Evolutionary conservation across 2,888 invertebrate species (phyloP).

Genomic region (Chaetogeoica ovagalla): DNA sequence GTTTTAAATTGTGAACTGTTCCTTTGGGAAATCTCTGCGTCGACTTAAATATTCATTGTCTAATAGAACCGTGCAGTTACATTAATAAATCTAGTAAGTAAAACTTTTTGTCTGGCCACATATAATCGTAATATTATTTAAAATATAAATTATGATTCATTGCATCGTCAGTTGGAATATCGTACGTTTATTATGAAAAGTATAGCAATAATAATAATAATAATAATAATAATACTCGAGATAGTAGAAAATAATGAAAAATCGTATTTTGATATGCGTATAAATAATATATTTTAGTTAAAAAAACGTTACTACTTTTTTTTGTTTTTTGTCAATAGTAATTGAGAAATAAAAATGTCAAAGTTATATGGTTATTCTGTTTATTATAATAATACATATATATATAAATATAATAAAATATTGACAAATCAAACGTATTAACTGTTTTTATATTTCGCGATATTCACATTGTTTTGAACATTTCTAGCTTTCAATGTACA

Average conservation of each 20-base stretch:
- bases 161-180: not conserved
- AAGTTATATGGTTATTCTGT: no score
- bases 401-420: no score
- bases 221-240: not conserved
- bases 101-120: not conserved
- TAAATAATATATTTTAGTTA: no score
- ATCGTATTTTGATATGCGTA: no score
- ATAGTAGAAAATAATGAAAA: not conserved
- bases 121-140: not conserved
- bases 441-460: no score
- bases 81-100: constrained; percentile 3
- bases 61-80: not conserved
- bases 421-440: no score
- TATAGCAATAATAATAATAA: not conserved
- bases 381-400: no score
- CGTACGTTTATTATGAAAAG: not conserved
- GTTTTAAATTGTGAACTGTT: constrained; percentile 8
- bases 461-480: no score
- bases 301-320: no score
- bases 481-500: no score
- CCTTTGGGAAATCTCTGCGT: not conserved
- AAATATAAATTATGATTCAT: constrained; percentile 4
- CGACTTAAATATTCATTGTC: not conserved
- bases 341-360: no score
- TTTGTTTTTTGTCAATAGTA: no score